Conservation (phyloP, 2,888 invertebrate genomes). For the Lagria hirta region DNA sequence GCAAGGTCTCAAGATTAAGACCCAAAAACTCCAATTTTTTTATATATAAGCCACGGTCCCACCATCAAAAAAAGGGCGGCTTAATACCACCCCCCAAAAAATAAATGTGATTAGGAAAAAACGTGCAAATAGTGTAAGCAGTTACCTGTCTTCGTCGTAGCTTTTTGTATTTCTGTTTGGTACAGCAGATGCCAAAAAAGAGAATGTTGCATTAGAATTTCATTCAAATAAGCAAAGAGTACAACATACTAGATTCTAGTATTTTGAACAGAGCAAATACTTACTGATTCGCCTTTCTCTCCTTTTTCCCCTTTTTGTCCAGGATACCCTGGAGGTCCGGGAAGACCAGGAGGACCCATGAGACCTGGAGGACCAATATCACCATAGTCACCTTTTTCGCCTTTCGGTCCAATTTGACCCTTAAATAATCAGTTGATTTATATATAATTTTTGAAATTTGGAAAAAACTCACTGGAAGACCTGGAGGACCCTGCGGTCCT, state of each 20-base stretch:
- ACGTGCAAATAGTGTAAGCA: slow-evolving; percentile 36
- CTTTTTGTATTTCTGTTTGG: slow-evolving; percentile 77
- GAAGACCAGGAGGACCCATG: slow-evolving; percentile 89
- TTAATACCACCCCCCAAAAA: no score
- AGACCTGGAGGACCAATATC: slow-evolving; percentile 92
- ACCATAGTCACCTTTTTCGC: slow-evolving; percentile 85
- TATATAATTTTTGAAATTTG: no score
- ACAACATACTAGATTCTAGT: slow-evolving; percentile 8
- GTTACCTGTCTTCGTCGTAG: slow-evolving; percentile 77
- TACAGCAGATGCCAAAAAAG: slow-evolving; percentile 38
- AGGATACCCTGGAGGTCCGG: slow-evolving; percentile 82
- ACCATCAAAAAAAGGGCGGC: no score
- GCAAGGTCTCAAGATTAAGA: not conserved
- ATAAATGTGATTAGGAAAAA: no score
- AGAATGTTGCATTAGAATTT: slow-evolving; percentile 27
- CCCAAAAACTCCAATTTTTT: not conserved
- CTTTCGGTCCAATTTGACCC: slow-evolving; percentile 83
- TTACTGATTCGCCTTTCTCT: slow-evolving; percentile 91
- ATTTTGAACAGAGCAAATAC: slow-evolving; percentile 50
- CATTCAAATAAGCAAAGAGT: slow-evolving; percentile 25
- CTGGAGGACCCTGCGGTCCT: slow-evolving; percentile 88
- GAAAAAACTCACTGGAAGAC: slow-evolving; percentile 74
- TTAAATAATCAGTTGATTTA: slow-evolving; percentile 41
- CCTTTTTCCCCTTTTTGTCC: slow-evolving; percentile 90
- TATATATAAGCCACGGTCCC: no score